phyloP scores from a whole-genome alignment of 2,113 vertebrate genomes.

The Phaetusa simplex region DNA sequence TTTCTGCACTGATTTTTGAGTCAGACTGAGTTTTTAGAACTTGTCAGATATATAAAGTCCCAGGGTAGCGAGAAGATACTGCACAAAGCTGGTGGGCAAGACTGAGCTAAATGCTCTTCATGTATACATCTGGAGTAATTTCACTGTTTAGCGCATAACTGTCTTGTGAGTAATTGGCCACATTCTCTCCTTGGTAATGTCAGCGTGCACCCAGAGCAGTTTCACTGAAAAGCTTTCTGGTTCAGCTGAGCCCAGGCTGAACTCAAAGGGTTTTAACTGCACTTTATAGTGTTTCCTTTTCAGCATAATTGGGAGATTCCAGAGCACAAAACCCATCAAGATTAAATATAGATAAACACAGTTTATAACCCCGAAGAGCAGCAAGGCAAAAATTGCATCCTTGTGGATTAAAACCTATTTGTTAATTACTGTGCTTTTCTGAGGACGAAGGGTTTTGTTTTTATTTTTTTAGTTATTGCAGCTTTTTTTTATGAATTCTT shows the following conservation, averaged over 20 bases:
- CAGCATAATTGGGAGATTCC: not conserved
- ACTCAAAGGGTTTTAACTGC: not conserved
- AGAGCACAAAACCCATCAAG: not conserved
- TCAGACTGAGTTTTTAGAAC: not conserved
- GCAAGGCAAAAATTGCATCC: not conserved
- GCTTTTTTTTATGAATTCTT: not conserved
- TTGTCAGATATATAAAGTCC: not conserved
- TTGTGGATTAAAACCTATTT: not conserved
- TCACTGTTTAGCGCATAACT: fast-evolving
- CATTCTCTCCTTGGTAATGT: not conserved
- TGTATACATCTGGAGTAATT: not conserved
- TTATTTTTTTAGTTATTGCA: not conserved
- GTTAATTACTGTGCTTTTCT: not conserved
- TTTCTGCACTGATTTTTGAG: not conserved
- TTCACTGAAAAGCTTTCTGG: not conserved
- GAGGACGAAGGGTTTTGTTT: not conserved
- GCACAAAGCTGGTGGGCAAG: not conserved
- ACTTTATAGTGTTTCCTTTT: not conserved
- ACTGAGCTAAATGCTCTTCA: not conserved
- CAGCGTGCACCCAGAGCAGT: not conserved
- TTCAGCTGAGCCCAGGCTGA: not conserved
- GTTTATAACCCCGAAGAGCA: not conserved
- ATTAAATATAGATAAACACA: not conserved
- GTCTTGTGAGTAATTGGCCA: not conserved
- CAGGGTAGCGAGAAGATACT: not conserved